Base-by-base conservation (phyloP, 2,797 vertebrate species). In the Lophotriccus pileatus region DNA sequence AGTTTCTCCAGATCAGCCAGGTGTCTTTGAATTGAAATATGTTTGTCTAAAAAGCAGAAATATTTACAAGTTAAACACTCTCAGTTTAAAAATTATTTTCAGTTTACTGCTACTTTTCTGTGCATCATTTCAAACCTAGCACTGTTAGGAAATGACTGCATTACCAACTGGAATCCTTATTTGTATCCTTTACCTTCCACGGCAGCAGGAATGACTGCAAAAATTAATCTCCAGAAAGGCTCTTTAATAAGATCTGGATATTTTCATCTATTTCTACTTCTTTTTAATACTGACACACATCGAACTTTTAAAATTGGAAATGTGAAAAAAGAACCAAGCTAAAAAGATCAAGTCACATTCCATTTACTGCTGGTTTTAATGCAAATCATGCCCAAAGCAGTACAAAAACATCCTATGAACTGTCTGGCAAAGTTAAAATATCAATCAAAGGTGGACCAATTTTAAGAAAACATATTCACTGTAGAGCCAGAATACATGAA, bases 1-100 rank as follows among this genome's bases (percentile, higher is more conserved):
- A 99, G 98, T 87, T 97, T 98, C 97, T 99, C 98, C 17, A 99
- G 98, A n/a, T 98, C 99, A 58, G 98, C 98, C 91, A 99, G 98
- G 18, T 98, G 96, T 34, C 97, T 98, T 91, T 99, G 99, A 97
- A 99, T 99, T 69, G 99, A 99, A 87, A 99, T 97, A 89, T 99
- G 99, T 97, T 98, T 98, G 81, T 99, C 99, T 99, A 97, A 91
- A 97, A 96, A 14, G 75, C 41, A 95, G 32, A 84, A 10, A 84
- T 39, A 94, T 60, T 87, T 41, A 75, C 3, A 81, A 84, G 32
- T 85, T 77, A 91, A 84, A 70, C 12, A 64, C 8, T 36, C 9
- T 55, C 17, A 28, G 4, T 59, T 69, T 49, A 67, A 44, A 67
- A 25, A 10, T 3, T 34, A 11, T 9, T 67, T 75, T 66, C 30